Evolutionary conservation across 2,113 vertebrate genomes (phyloP).

Genomic region (Axis porcinus): DNA sequence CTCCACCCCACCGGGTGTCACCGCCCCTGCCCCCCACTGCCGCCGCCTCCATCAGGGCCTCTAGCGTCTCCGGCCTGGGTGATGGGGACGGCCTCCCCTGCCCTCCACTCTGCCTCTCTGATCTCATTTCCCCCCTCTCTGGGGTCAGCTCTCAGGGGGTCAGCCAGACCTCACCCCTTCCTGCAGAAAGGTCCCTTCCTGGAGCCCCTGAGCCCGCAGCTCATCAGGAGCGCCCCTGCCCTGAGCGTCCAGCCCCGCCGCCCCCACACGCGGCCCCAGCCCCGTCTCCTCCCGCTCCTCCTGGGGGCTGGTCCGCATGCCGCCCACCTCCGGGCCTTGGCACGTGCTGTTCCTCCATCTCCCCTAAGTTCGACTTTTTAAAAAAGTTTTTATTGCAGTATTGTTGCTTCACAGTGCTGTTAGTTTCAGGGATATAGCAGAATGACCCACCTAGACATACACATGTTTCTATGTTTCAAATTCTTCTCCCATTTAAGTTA

Average conservation of each 20-base stretch:
- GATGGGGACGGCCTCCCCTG: background rate
- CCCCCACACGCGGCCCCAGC: background rate
- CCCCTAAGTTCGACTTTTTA: background rate
- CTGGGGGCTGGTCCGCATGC: background rate
- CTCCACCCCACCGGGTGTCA: rapidly evolving
- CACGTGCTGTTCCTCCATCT: background rate
- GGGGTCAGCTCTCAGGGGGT: background rate
- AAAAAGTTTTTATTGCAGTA: background rate
- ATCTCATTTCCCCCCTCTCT: background rate
- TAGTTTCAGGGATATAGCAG: background rate
- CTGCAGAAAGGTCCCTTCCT: background rate
- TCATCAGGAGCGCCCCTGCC: background rate
- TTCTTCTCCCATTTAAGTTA: background rate
- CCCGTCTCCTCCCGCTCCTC: background rate
- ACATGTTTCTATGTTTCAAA: background rate
- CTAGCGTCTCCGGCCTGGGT: background rate
- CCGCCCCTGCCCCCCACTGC: background rate
- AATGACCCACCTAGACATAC: background rate
- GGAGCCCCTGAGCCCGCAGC: rapidly evolving
- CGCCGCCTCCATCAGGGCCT: background rate
- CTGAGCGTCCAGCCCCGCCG: rapidly evolving
- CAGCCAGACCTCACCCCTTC: background rate
- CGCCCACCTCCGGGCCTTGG: no score
- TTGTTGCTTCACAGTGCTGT: background rate
- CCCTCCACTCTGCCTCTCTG: background rate